Conservation (phyloP, 2,888 invertebrate species). For the Ctenicera cuprea region DNA sequence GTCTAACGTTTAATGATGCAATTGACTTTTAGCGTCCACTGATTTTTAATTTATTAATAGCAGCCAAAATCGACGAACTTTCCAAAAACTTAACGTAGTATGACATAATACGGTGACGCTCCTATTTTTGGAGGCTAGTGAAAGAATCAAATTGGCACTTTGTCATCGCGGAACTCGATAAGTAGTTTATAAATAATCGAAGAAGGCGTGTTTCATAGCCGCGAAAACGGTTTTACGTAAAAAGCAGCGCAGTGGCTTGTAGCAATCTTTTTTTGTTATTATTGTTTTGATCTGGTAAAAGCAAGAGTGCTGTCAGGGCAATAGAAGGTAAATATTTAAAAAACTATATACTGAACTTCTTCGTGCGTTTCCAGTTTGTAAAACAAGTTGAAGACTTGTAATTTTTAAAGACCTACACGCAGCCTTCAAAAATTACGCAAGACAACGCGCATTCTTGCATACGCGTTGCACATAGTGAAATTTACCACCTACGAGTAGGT, state of each 20-base stretch:
- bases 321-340: no score
- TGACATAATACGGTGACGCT: conserved; percentile 23
- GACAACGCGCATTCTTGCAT: conserved; percentile 10
- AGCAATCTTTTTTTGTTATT: not conserved
- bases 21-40: not conserved
- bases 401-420: not conserved
- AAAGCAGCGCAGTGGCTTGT: not conserved
- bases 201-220: not conserved
- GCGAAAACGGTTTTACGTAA: not conserved
- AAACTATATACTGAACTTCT: no score
- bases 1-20: conserved; percentile 3
- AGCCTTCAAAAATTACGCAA: conserved; percentile 9
- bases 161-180: conserved; percentile 24
- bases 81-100: not conserved
- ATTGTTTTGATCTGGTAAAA: not conserved
- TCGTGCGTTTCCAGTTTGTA: no score
- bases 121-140: conserved; percentile 5
- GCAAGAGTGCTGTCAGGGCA: not conserved
- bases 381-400: no score
- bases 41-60: not conserved
- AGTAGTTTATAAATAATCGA: conserved; percentile 24
- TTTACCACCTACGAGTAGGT: conserved; percentile 2
- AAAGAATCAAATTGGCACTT: conserved; percentile 17
- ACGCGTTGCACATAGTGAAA: conserved; percentile 17
- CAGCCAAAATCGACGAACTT: not conserved